Evolutionary conservation across 2,797 vertebrate genomes (phyloP), one percentile per base, ranked within the genome.

Genomic region (Serranus cabrilla): DNA sequence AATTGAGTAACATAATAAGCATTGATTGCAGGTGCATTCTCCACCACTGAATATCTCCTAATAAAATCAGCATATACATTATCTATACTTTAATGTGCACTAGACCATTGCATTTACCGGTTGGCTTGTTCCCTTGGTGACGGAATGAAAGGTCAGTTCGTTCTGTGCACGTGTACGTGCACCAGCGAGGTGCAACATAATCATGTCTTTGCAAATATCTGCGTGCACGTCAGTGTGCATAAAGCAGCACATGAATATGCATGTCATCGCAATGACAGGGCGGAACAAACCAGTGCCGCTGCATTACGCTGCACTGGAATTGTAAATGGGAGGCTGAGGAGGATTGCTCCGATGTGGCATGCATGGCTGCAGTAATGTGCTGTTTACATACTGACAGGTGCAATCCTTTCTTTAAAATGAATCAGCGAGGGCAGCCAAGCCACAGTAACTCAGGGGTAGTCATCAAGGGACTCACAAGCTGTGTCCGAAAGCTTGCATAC

Each of bases 101-200:
- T 20, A 12, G 11, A 72, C 68, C 21, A 13, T 2, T 61, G 61
- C 43, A 31, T 79, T 80, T 80, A 76, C 68, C 17, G 69, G 62
- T 58, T 77, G 78, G 72, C 81, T 76, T 81, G 92, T 94, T 94
- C 89, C 93, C 93, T 83, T 91, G 91, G 91, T 79, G 92, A 95
- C 61, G 45, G 78, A 80, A 81, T 40, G 59, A 91, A 92, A 90
- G 87, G 93, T 92, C 91, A 90, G 51, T 71, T 51, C 0, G 2
- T 54, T 59, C 16, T 12, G 61, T 50, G 58, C 59, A 52, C 47
- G n/a, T 34, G 46, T 52, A 17, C 34, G 14, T 12, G 34, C 69
- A 69, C 16, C 8, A 47, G 73, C 23, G 34, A 58, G 59, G 69
- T 49, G 74, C 68, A 66, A 61, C 72, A 47, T 39, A 31, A 52